Evolutionary conservation across 2,888 invertebrate species (phyloP).

Genomic region (Melanophora roralis): DNA sequence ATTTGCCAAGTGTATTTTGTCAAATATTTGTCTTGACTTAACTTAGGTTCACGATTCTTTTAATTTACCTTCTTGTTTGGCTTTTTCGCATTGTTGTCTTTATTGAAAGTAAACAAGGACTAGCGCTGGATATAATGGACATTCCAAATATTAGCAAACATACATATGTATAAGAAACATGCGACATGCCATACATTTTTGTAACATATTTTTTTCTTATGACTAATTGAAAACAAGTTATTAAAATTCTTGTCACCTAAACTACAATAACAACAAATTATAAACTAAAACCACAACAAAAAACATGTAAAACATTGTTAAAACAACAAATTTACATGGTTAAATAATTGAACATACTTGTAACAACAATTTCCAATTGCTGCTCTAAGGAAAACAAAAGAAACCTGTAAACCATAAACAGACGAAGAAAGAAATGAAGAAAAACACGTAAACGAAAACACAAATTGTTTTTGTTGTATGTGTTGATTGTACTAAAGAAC

Average conservation of each 20-base stretch:
- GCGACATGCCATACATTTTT: conserved; percentile 44
- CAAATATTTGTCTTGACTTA: too few relatives aligned
- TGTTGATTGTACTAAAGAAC: conserved; percentile 44
- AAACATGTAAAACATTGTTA: conserved; percentile 58
- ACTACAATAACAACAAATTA: conserved; percentile 9
- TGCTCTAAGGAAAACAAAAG: conserved; percentile 11
- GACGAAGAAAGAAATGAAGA: background rate
- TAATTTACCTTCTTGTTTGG: background rate
- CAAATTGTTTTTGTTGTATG: conserved; percentile 46
- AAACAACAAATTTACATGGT: conserved; percentile 71
- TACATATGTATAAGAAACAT: background rate
- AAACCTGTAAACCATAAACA: background rate
- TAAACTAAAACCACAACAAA: conserved; percentile 17
- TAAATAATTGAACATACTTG: conserved; percentile 72
- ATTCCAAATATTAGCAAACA: conserved; percentile 10
- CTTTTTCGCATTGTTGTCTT: conserved; percentile 25
- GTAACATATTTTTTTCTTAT: conserved; percentile 57
- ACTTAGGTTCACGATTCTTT: too few relatives aligned
- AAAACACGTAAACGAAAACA: background rate
- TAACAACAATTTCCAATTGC: conserved; percentile 72
- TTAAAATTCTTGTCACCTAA: conserved; percentile 65
- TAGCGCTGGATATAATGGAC: background rate
- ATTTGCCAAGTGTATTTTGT: too few relatives aligned
- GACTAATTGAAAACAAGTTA: conserved; percentile 65
- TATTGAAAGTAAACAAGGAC: conserved; percentile 26